Conservation (phyloP, 2,888 invertebrate species). For the Apamea sordens region DNA sequence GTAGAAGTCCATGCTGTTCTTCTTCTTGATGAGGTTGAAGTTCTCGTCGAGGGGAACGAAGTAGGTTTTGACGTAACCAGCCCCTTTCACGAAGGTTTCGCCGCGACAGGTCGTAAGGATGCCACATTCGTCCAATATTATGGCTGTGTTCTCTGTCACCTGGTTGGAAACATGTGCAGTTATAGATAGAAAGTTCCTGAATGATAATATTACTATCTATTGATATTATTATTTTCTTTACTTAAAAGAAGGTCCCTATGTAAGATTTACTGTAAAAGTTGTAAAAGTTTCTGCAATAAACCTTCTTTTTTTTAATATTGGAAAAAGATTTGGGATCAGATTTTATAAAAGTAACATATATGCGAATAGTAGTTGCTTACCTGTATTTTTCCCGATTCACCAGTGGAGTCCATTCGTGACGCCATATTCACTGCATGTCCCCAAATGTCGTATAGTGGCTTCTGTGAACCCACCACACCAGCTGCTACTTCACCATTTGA, state of each 20-base stretch:
- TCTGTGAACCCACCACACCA: constrained; percentile 98
- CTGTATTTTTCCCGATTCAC: constrained; percentile 94
- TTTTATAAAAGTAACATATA: background rate
- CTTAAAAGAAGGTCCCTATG: no score
- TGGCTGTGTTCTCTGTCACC: constrained; percentile 93
- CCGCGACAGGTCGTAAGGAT: constrained; percentile 93
- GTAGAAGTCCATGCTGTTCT: constrained; percentile 78
- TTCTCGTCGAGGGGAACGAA: constrained; percentile 92
- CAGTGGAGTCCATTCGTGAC: constrained; percentile 98
- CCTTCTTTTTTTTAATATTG: no score
- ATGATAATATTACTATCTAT: background rate
- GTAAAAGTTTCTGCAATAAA: no score
- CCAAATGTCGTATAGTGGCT: constrained; percentile 99
- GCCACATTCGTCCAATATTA: constrained; percentile 92
- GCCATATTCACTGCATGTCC: constrained; percentile 99
- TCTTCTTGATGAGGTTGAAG: constrained; percentile 87
- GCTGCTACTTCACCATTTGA: constrained; percentile 97
- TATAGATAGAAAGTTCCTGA: background rate
- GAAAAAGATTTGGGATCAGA: background rate
- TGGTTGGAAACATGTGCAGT: constrained; percentile 67
- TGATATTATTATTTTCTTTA: no score
- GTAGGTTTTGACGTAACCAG: constrained; percentile 92
- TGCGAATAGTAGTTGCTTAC: constrained; percentile 77
- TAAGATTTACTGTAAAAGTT: no score
- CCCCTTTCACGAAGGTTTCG: constrained; percentile 93